Conservation (phyloP, 1,140 invertebrate species). For the Drosophila mauritiana region DNA sequence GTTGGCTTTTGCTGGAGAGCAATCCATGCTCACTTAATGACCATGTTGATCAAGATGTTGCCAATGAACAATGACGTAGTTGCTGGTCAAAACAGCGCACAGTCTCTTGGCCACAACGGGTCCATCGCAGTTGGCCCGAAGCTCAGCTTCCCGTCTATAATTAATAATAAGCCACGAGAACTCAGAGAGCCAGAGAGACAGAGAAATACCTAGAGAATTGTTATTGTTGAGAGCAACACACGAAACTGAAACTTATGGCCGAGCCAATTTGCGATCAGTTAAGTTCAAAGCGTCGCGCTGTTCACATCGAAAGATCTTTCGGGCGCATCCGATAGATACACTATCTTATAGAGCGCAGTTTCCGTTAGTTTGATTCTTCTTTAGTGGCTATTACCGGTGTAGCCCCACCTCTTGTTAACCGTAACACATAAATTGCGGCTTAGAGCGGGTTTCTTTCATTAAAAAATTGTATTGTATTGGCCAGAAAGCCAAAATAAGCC, state of each 20-base stretch:
- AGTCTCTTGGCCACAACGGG: constrained; percentile 23
- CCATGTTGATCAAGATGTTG: constrained; percentile 17
- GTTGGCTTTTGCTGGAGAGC: constrained; percentile 2
- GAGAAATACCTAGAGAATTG: neutral
- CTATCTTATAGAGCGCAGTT: constrained; percentile 42
- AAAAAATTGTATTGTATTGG: constrained; percentile 2
- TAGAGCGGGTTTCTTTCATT: constrained; percentile 9
- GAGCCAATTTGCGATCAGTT: constrained; percentile 59
- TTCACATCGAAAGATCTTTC: constrained; percentile 27
- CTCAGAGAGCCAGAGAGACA: constrained; percentile 2
- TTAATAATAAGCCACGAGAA: constrained; percentile 56
- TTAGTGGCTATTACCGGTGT: constrained; percentile 8
- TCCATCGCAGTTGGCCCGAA: constrained; percentile 30
- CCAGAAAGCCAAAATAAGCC: constrained; percentile 43
- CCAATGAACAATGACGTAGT: constrained; percentile 42
- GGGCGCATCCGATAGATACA: constrained; percentile 10
- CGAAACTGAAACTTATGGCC: constrained; percentile 41
- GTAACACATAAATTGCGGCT: constrained; percentile 38
- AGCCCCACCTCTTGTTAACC: constrained; percentile 10
- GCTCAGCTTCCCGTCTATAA: constrained; percentile 56
- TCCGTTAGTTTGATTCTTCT: constrained; percentile 52
- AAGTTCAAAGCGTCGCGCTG: constrained; percentile 55
- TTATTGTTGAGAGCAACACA: constrained; percentile 14
- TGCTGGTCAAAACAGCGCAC: neutral
- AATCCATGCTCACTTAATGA: constrained; percentile 3